Evolutionary conservation across 2,113 vertebrate species (phyloP), one percentile per base, ranked within the genome.

Genomic region (Nipponia nippon): DNA sequence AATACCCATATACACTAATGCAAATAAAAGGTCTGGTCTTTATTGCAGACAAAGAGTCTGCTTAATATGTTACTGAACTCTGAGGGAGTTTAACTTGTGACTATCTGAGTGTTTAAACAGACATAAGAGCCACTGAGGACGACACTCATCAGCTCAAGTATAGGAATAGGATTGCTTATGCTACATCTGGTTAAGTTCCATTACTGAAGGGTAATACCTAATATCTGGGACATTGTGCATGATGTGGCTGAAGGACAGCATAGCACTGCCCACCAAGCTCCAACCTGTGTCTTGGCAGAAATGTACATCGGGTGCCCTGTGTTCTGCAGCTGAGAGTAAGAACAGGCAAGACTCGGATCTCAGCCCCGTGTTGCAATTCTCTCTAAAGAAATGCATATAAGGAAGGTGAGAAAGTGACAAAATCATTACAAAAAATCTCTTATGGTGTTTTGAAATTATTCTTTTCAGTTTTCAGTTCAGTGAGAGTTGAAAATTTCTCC

Each of bases 291-390:
- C 49, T 63, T n/a, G n/a, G 52, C 53, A 78, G 21, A 83, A 71
- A 20, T 2, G 11, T 27, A 15, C 16, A 9, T 19, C 0, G 0
- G 23, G 32, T 13, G 34, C 6, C 29, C 34, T 30, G 12, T 18
- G 13, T 23, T n/a, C 44, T n/a, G 7, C 29, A 40, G 11, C 5
- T 19, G 61, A 70, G 27, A 30, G 18, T 2, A n/a, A 72, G 26
- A 61, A 52, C 10, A 75, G 4, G 13, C 19, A 26, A 7, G 8
- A 27, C 21, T 18, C 3, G 1, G 42, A 58, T 3, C 32, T 71
- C 34, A 79, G 32, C 21, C 11, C 52, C 16, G 3, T 12, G 13
- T 9, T 36, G 13, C 42, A 38, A 17, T 32, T 92, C 7, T 70
- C 29, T 67, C n/a, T 78, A 18, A 83, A 90, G 40, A 36, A 14